These are phyloP conservation scores for Poeciliopsis prolifica DNA, from an alignment of 2,113 vertebrate species.

Conservation along the genomic window DNA sequence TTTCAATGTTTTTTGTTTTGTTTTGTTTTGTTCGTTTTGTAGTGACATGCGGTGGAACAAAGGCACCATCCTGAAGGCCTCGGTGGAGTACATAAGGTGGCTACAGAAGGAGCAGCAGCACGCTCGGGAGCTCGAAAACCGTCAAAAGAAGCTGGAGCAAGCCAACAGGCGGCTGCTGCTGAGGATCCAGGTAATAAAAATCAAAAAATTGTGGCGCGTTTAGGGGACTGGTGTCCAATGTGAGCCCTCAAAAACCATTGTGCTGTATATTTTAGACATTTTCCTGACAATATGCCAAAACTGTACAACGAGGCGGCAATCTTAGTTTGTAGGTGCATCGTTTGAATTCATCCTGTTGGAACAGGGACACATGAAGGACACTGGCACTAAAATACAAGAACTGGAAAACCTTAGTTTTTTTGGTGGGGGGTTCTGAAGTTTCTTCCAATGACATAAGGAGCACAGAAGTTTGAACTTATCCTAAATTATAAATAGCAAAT, in stretches of 20 bases:
- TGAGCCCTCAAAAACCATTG: no score
- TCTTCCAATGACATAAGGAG: neutral
- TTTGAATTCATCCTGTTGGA: neutral
- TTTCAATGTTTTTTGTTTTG: neutral
- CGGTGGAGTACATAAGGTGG: conserved; percentile 99
- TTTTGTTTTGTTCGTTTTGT: conserved; percentile 48
- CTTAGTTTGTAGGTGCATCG: neutral
- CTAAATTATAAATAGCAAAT: neutral
- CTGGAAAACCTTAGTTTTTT: neutral
- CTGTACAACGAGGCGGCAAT: neutral
- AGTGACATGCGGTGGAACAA: conserved; percentile 99
- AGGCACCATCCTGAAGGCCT: conserved; percentile 99
- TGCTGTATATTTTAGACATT: neutral
- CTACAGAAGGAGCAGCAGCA: conserved; percentile 99
- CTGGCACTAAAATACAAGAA: no score
- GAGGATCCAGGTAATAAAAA: conserved; percentile 90
- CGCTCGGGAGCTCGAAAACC: conserved; percentile 91
- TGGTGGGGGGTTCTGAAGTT: neutral
- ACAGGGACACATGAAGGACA: neutral
- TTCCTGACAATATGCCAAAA: neutral
- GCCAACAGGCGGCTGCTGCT: conserved; percentile 92
- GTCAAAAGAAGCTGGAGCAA: conserved; percentile 97
- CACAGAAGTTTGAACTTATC: neutral
- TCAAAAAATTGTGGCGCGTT: neutral
- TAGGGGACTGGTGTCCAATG: neutral